A percentile compares a stretch with the other conserved stretches of the same genome.
Conservation (phyloP, 2,113 vertebrate genomes). For the Machaerirhynchus nigripectus region DNA sequence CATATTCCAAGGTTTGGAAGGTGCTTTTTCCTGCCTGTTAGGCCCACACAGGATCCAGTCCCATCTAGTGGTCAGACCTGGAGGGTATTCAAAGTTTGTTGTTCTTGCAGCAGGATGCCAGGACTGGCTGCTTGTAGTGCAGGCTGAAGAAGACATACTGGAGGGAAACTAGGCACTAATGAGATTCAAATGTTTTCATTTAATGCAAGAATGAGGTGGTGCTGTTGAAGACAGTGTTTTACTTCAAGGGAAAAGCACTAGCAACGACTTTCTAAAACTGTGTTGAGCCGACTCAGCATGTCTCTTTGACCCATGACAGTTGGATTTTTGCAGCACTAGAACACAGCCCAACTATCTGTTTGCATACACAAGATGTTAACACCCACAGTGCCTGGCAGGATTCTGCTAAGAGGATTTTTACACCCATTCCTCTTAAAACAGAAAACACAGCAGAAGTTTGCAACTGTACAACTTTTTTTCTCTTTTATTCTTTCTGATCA, state of each 20-base stretch:
- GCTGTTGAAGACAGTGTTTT: background rate
- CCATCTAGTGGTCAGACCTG: background rate
- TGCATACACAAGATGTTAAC: background rate
- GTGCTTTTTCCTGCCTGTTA: background rate
- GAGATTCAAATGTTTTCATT: background rate
- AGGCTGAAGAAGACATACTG: background rate
- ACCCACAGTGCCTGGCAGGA: background rate
- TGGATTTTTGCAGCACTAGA: background rate
- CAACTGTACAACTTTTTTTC: background rate
- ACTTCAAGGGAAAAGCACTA: background rate
- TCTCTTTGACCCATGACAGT: background rate
- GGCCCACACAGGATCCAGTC: background rate
- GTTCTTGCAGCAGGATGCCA: background rate
- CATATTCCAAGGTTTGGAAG: background rate
- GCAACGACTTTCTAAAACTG: background rate
- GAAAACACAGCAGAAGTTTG: background rate
- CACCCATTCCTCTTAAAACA: background rate
- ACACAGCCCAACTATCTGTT: background rate
- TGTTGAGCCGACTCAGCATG: background rate
- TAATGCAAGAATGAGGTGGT: background rate
- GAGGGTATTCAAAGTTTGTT: fast-evolving
- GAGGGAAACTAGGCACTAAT: background rate
- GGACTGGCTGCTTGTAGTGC: fast-evolving
- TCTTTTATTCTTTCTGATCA: background rate
- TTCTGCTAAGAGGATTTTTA: background rate